Conservation (phyloP, 2,797 vertebrate genomes). For the Monodelphis domestica region DNA sequence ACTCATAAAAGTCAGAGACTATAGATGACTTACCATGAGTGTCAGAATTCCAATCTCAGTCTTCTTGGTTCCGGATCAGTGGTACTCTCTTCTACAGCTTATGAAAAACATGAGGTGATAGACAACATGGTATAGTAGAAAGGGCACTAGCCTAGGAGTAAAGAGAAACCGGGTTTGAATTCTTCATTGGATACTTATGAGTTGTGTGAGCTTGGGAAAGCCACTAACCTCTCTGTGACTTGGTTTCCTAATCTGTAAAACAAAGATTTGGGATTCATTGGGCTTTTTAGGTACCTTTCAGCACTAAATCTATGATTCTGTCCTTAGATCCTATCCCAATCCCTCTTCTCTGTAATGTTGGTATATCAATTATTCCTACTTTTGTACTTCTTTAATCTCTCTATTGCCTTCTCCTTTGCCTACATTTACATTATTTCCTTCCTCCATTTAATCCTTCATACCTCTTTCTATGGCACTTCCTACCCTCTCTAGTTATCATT, state of each 20-base stretch:
- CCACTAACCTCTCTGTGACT: neutral
- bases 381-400: neutral
- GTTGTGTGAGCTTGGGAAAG: neutral
- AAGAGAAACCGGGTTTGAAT: neutral
- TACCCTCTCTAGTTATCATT: neutral
- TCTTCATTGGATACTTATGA: fast-evolving
- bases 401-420: neutral
- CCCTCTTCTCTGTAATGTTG: neutral
- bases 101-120: neutral
- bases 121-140: neutral
- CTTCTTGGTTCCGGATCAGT: neutral
- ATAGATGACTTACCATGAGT: neutral
- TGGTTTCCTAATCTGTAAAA: neutral
- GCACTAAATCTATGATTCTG: neutral
- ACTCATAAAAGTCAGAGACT: neutral
- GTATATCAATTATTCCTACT: neutral
- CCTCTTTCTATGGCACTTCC: neutral
- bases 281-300: neutral
- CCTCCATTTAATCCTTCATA: neutral
- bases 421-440: neutral
- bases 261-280: neutral
- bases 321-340: neutral
- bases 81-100: neutral
- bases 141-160: neutral
- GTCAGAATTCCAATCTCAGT: neutral